Evolutionary conservation across 2,797 vertebrate species (phyloP), one percentile per base, ranked within the genome.

Genomic region (Danionella dracula): DNA sequence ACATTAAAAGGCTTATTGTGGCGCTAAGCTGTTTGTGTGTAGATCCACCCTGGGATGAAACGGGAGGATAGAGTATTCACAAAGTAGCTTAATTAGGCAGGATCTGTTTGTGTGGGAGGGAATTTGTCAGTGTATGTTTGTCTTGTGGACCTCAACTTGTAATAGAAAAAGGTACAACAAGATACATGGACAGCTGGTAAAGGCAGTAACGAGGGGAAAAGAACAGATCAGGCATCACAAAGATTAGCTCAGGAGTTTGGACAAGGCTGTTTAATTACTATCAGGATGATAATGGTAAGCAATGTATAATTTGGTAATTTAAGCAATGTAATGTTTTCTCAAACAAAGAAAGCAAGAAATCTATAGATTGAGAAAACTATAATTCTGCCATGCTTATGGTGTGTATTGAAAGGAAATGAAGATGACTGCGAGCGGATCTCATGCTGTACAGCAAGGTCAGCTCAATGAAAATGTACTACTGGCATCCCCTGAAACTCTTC

Each of bases 121-220:
- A 45, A 60, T 57, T 20, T 51, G 41, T 38, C 60, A 56, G 60
- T 45, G 31, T 31, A 51, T 51, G 62, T 67, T 68, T 49, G 66
- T 62, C 34, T 70, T 61, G 8, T 65, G 23, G 51, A 8, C 34
- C 56, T 59, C 31, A 35, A 48, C 62, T 65, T 57, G 60, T 71
- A 55, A 62, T 54, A 59, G 57, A 49, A 58, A 62, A 51, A 73
- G 50, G 62, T 60, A 63, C 10, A 37, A 56, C 37, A 59, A 57
- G 51, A 34, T 34, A 66, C 77, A 68, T 76, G 69, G 80, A 77
- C 78, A 76, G 81, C 72, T 81, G 82, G 85, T 78, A 74, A 71
- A 78, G 51, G 65, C 63, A 79, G 75, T 81, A 85, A 78, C 72
- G 65, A 85, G 78, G 77, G 80, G 79, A 73, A 57, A 10, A 45